A percentile compares a stretch with the other conserved stretches of the same genome.
Evolutionary conservation across 2,888 invertebrate species (phyloP).

Genomic region (Escarpia spicata): DNA sequence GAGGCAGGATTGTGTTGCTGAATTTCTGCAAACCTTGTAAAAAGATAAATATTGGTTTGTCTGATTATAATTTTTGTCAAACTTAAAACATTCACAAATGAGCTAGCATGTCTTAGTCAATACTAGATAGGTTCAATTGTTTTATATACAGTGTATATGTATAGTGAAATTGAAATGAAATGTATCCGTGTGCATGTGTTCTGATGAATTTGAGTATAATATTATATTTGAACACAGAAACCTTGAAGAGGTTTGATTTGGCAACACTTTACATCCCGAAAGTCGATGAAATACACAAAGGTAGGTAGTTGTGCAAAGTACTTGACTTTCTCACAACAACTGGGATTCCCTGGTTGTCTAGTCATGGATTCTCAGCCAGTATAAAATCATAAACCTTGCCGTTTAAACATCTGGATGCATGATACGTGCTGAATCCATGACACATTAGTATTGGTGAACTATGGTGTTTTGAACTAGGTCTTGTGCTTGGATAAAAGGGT

Average conservation of each 20-base stretch:
- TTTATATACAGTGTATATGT: too few species aligned
- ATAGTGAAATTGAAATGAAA: too few species aligned
- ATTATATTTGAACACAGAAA: not conserved
- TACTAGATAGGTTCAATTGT: too few species aligned
- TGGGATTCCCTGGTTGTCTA: not conserved
- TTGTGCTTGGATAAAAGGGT: too few species aligned
- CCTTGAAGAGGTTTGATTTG: not conserved
- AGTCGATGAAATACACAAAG: slow-evolving; percentile 12
- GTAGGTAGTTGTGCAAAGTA: not conserved
- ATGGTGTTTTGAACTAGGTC: not conserved
- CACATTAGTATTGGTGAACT: not conserved
- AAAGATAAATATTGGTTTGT: too few species aligned
- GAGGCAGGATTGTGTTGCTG: too few species aligned
- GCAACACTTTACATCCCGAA: slow-evolving; percentile 3
- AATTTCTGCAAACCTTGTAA: too few species aligned
- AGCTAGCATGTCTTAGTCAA: too few species aligned
- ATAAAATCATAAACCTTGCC: not conserved
- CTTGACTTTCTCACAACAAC: not conserved
- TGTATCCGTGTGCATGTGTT: not conserved
- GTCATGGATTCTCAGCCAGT: not conserved
- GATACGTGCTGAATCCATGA: not conserved
- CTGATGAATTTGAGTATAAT: not conserved
- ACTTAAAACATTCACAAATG: too few species aligned
- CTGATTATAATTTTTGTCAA: too few species aligned
- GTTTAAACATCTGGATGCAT: not conserved